A percentile compares a stretch with the other conserved stretches of the same genome.
These are phyloP conservation scores for Drosophila simulans DNA, from an alignment of 1,140 invertebrate species.

Conservation along the genomic window DNA sequence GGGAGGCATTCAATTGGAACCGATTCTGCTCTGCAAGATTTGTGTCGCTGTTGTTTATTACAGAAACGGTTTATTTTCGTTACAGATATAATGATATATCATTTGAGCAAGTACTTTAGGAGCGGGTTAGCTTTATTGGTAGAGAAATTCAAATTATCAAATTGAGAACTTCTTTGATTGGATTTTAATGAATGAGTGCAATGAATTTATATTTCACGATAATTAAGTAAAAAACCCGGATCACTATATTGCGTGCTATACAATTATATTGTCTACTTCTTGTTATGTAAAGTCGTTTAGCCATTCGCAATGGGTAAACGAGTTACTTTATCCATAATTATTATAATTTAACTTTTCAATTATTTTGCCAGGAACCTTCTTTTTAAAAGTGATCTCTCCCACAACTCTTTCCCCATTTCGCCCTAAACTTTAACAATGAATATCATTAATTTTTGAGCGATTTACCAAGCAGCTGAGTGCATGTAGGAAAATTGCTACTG, in stretches of 20 bases:
- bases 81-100: conserved; percentile 38
- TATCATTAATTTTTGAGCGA: conserved; percentile 37
- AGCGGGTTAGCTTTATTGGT: conserved; percentile 48
- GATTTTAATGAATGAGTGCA: background rate
- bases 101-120: conserved; percentile 30
- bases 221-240: too few species aligned
- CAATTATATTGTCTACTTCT: too few species aligned
- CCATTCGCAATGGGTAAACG: too few species aligned
- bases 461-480: conserved; percentile 31
- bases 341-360: background rate
- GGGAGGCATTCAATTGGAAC: conserved; percentile 59
- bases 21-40: conserved; percentile 33
- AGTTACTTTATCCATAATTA: background rate
- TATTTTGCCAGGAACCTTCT: background rate
- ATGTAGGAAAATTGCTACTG: conserved; percentile 60
- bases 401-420: background rate
- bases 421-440: conserved; percentile 11
- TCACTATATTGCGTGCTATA: too few species aligned
- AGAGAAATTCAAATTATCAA: conserved; percentile 13
- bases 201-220: too few species aligned
- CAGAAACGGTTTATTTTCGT: conserved; percentile 38
- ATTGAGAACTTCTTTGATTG: background rate
- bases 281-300: too few species aligned
- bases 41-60: conserved; percentile 52
- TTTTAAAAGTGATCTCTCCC: background rate